phyloP scores from a whole-genome alignment of 2,888 invertebrate genomes.

The Exephanes ischioxanthus region DNA sequence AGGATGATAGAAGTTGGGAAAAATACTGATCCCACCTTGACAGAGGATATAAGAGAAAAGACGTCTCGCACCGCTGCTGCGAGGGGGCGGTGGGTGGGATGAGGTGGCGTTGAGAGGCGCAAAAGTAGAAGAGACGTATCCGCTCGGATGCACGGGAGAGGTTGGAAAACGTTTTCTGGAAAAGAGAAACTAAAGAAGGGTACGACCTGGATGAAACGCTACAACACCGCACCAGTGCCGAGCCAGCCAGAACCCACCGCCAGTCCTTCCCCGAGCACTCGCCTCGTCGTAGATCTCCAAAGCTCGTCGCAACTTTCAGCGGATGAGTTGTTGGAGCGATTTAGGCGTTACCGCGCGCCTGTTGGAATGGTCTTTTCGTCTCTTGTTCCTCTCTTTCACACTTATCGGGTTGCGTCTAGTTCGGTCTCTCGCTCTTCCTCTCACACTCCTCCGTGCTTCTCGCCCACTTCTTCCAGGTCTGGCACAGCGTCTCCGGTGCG shows the following conservation, averaged over 20 bases:
- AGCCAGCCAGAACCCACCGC: conserved; percentile 45
- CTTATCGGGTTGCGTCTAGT: conserved; percentile 54
- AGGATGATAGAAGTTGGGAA: conserved; percentile 27
- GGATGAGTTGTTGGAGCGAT: conserved; percentile 84
- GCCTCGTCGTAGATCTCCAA: conserved; percentile 81
- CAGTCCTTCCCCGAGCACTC: conserved; percentile 54
- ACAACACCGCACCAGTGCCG: conserved; percentile 54
- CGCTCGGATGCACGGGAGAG: conserved; percentile 12
- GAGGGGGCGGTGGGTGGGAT: conserved; percentile 3
- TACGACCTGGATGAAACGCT: conserved; percentile 49
- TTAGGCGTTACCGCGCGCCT: conserved; percentile 79
- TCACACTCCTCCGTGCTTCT: conserved; percentile 65
- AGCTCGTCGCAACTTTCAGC: conserved; percentile 83
- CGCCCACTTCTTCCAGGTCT: conserved; percentile 59
- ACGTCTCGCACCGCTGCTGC: conserved; percentile 36
- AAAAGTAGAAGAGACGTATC: conserved; percentile 58
- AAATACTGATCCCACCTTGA: conserved; percentile 54
- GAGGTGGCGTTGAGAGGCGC: conserved; percentile 47
- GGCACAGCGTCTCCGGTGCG: conserved; percentile 18
- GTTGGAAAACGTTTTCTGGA: conserved; percentile 50
- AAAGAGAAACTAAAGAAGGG: conserved; percentile 59
- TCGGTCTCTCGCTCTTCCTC: conserved; percentile 60
- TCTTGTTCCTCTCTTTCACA: conserved; percentile 67
- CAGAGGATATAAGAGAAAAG: conserved; percentile 57
- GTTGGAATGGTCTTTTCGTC: conserved; percentile 79